Conservation (phyloP, 2,797 vertebrate species). For the Lemur catta region DNA sequence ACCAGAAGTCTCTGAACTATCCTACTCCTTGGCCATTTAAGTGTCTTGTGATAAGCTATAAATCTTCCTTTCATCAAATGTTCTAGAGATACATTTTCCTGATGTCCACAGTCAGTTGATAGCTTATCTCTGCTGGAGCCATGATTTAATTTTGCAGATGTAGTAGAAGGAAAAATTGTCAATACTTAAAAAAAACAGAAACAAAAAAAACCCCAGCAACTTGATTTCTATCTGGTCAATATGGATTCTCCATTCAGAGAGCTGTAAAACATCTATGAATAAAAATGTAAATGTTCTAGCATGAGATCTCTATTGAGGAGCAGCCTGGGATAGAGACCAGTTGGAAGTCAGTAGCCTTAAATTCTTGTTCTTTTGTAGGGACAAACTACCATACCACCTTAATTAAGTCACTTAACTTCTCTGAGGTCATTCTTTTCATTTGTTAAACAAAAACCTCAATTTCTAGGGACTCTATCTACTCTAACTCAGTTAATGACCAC, state of each 20-base stretch:
- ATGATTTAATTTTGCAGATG: slow-evolving; percentile 51
- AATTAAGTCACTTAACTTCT: background rate
- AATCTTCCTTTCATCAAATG: slow-evolving; percentile 69
- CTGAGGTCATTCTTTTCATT: background rate
- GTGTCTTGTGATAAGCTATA: slow-evolving; percentile 54
- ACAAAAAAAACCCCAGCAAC: too few species aligned
- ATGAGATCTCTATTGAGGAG: background rate
- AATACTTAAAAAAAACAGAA: background rate
- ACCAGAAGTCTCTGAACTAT: slow-evolving; percentile 54
- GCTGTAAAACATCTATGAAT: slow-evolving; percentile 41
- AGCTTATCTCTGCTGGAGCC: slow-evolving; percentile 32
- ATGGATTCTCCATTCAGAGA: slow-evolving; percentile 2
- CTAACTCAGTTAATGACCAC: background rate
- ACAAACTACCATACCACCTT: background rate
- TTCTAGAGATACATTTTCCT: slow-evolving; percentile 46
- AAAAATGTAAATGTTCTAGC: slow-evolving; percentile 42
- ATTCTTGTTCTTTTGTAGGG: background rate
- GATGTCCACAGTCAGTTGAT: background rate
- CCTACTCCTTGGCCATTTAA: slow-evolving; percentile 49
- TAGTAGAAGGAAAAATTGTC: background rate
- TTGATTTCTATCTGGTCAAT: slow-evolving; percentile 31
- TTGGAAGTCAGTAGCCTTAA: background rate
- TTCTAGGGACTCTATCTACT: background rate
- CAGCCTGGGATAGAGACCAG: background rate
- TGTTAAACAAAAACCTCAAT: background rate